Conservation (phyloP, 2,797 vertebrate species). For the Chloroceryle amazona region DNA sequence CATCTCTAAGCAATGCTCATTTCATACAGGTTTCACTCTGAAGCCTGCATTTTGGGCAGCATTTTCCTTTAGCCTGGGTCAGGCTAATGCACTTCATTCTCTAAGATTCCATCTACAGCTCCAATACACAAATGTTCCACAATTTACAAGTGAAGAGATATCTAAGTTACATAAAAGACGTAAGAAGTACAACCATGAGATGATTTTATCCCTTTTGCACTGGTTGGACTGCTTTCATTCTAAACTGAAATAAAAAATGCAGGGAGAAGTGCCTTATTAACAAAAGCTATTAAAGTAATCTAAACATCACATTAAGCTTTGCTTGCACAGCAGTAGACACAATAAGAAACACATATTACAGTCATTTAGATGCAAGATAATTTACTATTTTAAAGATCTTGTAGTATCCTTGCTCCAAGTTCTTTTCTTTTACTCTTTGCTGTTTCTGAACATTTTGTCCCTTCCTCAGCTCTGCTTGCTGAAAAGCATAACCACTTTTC, state of each 20-base stretch:
- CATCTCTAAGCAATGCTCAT: background rate
- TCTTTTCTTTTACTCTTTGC: background rate
- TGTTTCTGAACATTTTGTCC: background rate
- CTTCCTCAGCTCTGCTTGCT: background rate
- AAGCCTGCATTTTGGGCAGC: background rate
- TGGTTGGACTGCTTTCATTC: conserved; percentile 59
- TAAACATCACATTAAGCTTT: conserved; percentile 80
- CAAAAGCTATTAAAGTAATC: conserved; percentile 80
- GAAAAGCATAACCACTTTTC: background rate
- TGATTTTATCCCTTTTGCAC: conserved; percentile 44
- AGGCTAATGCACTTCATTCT: background rate
- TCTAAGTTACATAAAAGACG: conserved; percentile 22
- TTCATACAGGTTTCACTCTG: conserved; percentile 2
- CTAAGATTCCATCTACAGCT: background rate
- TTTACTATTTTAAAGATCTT: conserved; percentile 77
- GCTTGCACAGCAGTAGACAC: conserved; percentile 77
- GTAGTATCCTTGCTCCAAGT: conserved; percentile 20
- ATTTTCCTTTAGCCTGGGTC: background rate
- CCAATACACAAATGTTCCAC: background rate
- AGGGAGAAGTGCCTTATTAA: conserved; percentile 76
- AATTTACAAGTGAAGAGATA: background rate
- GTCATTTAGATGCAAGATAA: conserved; percentile 77
- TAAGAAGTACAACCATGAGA: conserved; percentile 21
- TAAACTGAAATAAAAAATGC: conserved; percentile 70
- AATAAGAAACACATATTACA: conserved; percentile 76